phyloP scores from a whole-genome alignment of 1,140 invertebrate genomes.

The Drosophila asahinai region DNA sequence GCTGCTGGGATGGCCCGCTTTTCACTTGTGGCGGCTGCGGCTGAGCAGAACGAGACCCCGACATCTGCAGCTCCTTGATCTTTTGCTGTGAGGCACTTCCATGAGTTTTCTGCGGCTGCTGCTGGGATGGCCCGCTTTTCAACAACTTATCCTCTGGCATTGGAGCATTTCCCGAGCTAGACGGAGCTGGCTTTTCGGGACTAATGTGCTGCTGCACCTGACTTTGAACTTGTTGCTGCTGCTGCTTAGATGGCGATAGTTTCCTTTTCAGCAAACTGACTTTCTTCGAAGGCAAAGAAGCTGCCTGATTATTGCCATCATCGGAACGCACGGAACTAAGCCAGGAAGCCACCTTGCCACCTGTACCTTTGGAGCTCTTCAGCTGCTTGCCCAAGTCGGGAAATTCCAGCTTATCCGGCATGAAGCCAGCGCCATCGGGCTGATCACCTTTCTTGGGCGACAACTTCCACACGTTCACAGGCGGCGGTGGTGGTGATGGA shows the following conservation, averaged over 20 bases:
- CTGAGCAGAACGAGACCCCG: too few relatives aligned
- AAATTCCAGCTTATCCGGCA: background rate
- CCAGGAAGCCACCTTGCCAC: constrained; percentile 24
- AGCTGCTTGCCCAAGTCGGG: constrained; percentile 10
- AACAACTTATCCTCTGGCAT: too few relatives aligned
- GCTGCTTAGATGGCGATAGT: background rate
- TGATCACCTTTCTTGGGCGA: background rate
- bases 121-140: background rate
- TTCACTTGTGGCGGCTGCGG: too few relatives aligned
- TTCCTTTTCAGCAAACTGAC: background rate
- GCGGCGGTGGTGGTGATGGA: too few relatives aligned
- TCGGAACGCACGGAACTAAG: constrained; percentile 8
- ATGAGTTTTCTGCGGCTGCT: too few relatives aligned
- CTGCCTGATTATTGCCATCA: background rate
- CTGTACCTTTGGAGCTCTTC: constrained; percentile 1
- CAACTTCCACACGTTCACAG: background rate
- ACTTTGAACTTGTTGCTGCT: background rate
- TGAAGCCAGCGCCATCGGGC: background rate
- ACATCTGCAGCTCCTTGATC: too few relatives aligned
- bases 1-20: too few relatives aligned
- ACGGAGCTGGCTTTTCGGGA: background rate
- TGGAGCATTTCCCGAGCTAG: background rate
- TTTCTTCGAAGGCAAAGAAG: background rate
- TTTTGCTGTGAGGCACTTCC: too few relatives aligned
- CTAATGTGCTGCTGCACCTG: background rate